Evolutionary conservation across 1,140 invertebrate species (phyloP).

Genomic region (Akabosia matsudoensis): DNA sequence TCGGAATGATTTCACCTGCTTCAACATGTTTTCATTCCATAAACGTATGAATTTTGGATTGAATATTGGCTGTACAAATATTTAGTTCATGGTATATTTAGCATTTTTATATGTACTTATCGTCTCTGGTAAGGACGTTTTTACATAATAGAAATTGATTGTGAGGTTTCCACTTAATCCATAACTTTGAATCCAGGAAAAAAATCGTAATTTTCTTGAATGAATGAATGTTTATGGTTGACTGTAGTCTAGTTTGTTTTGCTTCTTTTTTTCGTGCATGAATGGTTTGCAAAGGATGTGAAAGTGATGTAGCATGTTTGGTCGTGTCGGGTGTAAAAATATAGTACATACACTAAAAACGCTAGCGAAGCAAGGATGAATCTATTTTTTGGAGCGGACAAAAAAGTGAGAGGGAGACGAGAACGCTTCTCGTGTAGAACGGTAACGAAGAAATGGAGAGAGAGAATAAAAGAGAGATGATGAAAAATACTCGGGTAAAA

Average conservation of each 20-base stretch:
- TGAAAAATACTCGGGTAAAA: conserved; percentile 36
- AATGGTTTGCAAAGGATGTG: conserved; percentile 17
- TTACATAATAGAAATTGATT: too few species aligned
- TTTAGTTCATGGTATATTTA: too few species aligned
- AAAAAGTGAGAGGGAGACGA: conserved; percentile 1
- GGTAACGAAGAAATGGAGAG: neutral
- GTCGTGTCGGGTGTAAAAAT: conserved; percentile 22
- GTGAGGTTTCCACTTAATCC: too few species aligned
- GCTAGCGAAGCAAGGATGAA: neutral
- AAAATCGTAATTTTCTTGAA: neutral
- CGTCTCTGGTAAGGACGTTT: too few species aligned
- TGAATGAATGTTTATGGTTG: conserved; percentile 14
- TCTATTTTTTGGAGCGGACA: conserved; percentile 6
- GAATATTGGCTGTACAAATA: too few species aligned
- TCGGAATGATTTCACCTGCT: too few species aligned
- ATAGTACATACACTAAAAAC: neutral
- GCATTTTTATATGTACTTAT: too few species aligned
- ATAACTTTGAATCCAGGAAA: neutral
- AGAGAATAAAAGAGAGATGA: neutral
- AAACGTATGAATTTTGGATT: too few species aligned
- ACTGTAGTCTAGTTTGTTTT: neutral
- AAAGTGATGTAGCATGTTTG: conserved; percentile 25
- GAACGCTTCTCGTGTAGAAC: conserved; percentile 16
- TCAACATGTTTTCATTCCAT: too few species aligned
- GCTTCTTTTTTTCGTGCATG: neutral